Evolutionary conservation across 2,888 invertebrate species (phyloP).

Genomic region (Oscheius myriophilus): DNA sequence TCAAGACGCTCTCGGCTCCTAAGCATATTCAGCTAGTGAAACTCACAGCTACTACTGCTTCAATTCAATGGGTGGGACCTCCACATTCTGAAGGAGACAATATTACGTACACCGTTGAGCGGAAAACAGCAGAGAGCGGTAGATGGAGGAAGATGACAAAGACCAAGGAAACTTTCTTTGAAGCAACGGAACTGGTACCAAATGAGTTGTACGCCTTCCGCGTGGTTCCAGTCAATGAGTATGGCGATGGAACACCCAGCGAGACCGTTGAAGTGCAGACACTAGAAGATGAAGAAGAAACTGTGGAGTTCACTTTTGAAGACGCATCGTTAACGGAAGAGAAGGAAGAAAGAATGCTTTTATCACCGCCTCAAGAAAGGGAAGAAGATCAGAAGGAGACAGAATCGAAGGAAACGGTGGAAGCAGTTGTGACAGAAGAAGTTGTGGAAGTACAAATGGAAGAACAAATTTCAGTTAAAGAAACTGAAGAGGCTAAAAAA

Average conservation of each 20-base stretch:
- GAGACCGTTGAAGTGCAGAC: slow-evolving; percentile 45
- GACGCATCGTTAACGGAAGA: slow-evolving; percentile 17
- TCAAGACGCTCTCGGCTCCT: slow-evolving; percentile 49
- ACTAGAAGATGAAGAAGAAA: slow-evolving; percentile 33
- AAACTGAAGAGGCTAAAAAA: background rate
- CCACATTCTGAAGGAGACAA: slow-evolving; percentile 43
- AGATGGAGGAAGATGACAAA: slow-evolving; percentile 51
- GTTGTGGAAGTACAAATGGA: slow-evolving; percentile 20
- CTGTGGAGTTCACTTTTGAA: slow-evolving; percentile 15
- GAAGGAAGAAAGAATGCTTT: slow-evolving; percentile 12
- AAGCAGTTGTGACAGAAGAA: background rate
- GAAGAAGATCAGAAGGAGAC: slow-evolving; percentile 7
- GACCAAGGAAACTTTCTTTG: slow-evolving; percentile 35
- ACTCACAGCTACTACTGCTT: slow-evolving; percentile 42
- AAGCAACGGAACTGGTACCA: slow-evolving; percentile 48
- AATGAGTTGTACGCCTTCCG: slow-evolving; percentile 58
- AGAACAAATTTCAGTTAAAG: background rate
- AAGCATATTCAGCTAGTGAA: slow-evolving; percentile 38
- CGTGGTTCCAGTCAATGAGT: slow-evolving; percentile 45
- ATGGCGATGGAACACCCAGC: slow-evolving; percentile 45
- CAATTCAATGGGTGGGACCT: slow-evolving; percentile 43
- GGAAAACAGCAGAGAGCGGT: slow-evolving; percentile 51
- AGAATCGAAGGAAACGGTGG: background rate
- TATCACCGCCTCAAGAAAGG: slow-evolving; percentile 8
- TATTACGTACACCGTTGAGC: slow-evolving; percentile 44